Conservation (phyloP, 2,797 vertebrate genomes). For the Rhynchotus rufescens region DNA sequence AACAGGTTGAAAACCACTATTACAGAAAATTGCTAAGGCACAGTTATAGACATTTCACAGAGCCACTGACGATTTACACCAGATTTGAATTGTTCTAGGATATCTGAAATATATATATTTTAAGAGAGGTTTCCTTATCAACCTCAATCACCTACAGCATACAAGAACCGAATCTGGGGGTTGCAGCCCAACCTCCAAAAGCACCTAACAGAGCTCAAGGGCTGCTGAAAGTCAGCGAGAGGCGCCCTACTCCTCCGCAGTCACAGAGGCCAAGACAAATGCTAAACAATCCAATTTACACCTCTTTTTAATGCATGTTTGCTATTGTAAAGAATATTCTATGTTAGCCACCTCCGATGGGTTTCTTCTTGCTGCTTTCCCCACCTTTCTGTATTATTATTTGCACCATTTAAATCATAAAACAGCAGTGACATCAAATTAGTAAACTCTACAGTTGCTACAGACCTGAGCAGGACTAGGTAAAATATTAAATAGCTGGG, state of each 20-base stretch:
- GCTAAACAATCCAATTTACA: background rate
- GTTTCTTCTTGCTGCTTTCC: constrained; percentile 57
- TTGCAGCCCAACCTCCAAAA: background rate
- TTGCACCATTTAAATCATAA: constrained; percentile 41
- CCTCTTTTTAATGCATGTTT: constrained; percentile 39
- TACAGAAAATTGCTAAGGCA: background rate
- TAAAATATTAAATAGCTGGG: constrained; percentile 78
- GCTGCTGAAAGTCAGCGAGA: background rate
- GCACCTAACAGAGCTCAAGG: background rate
- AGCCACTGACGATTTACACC: background rate
- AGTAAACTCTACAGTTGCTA: constrained; percentile 71
- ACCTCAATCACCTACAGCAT: background rate
- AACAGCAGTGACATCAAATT: constrained; percentile 75
- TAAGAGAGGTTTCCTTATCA: background rate
- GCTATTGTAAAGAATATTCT: constrained; percentile 55
- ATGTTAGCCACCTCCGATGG: constrained; percentile 56
- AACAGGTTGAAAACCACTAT: constrained; percentile 19
- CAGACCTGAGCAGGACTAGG: constrained; percentile 75
- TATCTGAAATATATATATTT: background rate
- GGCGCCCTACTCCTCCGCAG: background rate
- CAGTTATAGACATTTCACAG: background rate
- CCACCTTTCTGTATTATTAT: constrained; percentile 1
- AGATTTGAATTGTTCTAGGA: background rate
- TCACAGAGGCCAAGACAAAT: background rate
- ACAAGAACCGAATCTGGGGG: background rate